A percentile compares a stretch with the other conserved stretches of the same genome.
phyloP scores from a whole-genome alignment of 2,113 vertebrate genomes.

The Promerops cafer region DNA sequence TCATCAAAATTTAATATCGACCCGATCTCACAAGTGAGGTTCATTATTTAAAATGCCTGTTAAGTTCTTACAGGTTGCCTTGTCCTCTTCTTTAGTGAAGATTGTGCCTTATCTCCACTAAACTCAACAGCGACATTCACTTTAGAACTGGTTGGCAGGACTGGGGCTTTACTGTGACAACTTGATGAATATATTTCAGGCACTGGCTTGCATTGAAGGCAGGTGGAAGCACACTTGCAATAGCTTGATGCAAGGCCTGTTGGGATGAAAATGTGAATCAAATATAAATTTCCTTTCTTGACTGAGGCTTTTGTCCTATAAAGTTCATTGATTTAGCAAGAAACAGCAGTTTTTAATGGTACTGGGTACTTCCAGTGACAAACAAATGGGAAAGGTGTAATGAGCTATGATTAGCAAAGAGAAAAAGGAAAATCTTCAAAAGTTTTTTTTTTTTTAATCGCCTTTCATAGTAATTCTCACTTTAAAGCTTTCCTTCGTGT shows the following conservation, averaged over 20 bases:
- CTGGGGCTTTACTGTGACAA: neutral
- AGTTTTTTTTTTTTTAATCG: neutral
- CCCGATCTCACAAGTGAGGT: neutral
- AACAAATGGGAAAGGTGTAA: neutral
- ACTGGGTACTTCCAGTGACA: neutral
- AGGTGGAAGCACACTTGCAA: neutral
- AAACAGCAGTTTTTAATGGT: neutral
- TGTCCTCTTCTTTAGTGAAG: neutral
- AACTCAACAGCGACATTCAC: neutral
- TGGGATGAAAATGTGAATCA: neutral
- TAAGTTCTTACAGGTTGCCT: neutral
- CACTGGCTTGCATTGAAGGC: neutral
- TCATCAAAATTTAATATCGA: constrained; percentile 14
- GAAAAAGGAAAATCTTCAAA: neutral
- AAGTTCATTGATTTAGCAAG: neutral
- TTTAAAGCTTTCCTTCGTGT: neutral
- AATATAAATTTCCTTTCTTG: neutral
- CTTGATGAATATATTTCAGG: neutral
- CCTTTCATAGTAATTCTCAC: neutral
- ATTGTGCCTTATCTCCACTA: neutral
- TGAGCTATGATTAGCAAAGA: neutral
- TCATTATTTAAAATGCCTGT: neutral
- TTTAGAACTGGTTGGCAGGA: neutral
- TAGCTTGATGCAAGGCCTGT: neutral
- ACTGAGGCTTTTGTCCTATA: neutral